Percentiles rank a stretch among this genome's conserved stretches.
Conservation (phyloP, 2,797 vertebrate genomes). For the Rhinichthys osculus region DNA sequence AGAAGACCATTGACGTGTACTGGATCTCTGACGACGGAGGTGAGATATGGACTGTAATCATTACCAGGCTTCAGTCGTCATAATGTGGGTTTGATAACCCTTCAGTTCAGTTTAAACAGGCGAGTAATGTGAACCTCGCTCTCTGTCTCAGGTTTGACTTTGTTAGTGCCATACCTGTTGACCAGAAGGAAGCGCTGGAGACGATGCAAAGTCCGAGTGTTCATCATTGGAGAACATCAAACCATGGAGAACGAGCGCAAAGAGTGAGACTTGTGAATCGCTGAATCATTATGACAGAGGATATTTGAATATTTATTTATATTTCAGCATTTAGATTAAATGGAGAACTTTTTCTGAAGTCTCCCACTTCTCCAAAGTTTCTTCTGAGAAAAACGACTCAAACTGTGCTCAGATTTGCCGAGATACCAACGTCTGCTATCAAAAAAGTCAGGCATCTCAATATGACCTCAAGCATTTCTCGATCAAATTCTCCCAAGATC, state of each 20-base stretch:
- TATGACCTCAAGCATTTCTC: background rate
- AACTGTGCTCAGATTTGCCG: background rate
- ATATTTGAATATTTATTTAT: no score
- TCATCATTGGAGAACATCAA: constrained; percentile 74
- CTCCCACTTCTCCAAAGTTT: background rate
- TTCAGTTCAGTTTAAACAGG: background rate
- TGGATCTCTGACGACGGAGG: constrained; percentile 83
- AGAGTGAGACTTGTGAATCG: constrained; percentile 68
- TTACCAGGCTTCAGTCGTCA: background rate
- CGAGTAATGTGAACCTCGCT: background rate
- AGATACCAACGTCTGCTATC: background rate
- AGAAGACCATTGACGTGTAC: constrained; percentile 79
- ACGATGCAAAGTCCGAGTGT: constrained; percentile 75
- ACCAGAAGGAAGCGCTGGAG: constrained; percentile 77
- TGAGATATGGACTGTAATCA: constrained; percentile 48
- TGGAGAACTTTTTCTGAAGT: background rate
- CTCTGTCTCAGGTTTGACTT: constrained; percentile 75
- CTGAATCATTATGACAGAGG: background rate
- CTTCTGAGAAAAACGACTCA: background rate
- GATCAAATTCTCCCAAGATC: background rate
- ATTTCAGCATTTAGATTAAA: background rate
- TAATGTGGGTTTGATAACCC: background rate
- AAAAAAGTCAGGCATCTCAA: background rate
- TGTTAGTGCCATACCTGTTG: constrained; percentile 83
- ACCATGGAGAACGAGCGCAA: constrained; percentile 75